Evolutionary conservation across 2,888 invertebrate species (phyloP).

Genomic region (Callyntrura sp.): DNA sequence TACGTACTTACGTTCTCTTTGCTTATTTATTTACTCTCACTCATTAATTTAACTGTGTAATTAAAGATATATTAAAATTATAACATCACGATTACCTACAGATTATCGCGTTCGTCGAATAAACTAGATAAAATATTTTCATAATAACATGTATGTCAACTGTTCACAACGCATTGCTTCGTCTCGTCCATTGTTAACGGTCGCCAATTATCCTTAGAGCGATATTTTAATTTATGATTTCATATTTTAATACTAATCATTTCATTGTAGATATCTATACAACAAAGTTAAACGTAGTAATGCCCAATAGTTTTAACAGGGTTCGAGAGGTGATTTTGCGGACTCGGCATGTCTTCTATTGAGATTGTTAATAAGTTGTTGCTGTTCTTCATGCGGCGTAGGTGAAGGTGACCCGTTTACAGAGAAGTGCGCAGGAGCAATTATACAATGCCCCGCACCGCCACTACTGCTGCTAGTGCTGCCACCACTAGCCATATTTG

Average conservation of each 20-base stretch:
- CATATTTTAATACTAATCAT: conserved; percentile 38
- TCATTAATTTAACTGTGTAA: conserved; percentile 18
- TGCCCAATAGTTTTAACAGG: conserved; percentile 46
- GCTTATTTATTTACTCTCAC: too few relatives aligned
- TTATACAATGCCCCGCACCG: conserved; percentile 54
- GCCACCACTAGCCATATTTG: conserved; percentile 44
- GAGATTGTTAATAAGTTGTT: conserved; percentile 75
- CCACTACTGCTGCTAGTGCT: conserved; percentile 30
- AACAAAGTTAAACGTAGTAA: too few relatives aligned
- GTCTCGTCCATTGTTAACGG: neutral
- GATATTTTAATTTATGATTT: neutral
- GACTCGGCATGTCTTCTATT: conserved; percentile 61
- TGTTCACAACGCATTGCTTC: conserved; percentile 14
- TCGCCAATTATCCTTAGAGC: neutral
- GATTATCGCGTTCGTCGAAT: conserved; percentile 43
- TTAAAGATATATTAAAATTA: conserved; percentile 44
- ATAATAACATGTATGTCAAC: neutral
- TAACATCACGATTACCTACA: conserved; percentile 53
- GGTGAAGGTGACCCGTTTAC: conserved; percentile 66
- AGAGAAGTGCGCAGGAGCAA: conserved; percentile 70
- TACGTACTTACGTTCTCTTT: conserved; percentile 27
- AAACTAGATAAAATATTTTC: conserved; percentile 51
- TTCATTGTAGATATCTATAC: neutral
- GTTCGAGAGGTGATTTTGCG: conserved; percentile 60
- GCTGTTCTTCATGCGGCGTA: conserved; percentile 76